Evolutionary conservation across 2,888 invertebrate species (phyloP).

Genomic region (Drosophila phalerata): DNA sequence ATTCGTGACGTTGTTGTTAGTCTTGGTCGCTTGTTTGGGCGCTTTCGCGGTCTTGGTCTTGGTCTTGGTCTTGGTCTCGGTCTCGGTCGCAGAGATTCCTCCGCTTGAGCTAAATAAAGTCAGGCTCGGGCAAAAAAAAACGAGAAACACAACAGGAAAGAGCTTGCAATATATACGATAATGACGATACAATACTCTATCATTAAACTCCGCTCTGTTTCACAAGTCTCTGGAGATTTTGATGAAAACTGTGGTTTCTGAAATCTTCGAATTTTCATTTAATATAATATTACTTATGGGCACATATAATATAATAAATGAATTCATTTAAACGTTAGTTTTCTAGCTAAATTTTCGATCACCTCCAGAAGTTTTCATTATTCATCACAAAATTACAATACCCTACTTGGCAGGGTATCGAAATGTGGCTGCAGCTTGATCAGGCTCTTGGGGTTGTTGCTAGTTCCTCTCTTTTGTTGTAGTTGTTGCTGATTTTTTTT

Average conservation of each 20-base stretch:
- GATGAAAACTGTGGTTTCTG: background rate
- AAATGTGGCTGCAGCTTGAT: constrained; percentile 58
- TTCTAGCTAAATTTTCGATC: no score
- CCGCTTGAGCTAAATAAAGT: constrained; percentile 58
- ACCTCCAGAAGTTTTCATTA: background rate
- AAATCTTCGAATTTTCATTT: no score
- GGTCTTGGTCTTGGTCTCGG: constrained; percentile 23
- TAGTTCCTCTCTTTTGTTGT: constrained; percentile 25
- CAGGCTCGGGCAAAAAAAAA: constrained; percentile 37
- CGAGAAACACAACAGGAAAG: constrained; percentile 32
- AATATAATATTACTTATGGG: no score
- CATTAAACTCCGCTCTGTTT: no score
- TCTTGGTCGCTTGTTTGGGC: constrained; percentile 47
- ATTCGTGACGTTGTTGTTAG: constrained; percentile 83
- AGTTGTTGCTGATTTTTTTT: constrained; percentile 35
- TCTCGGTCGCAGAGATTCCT: constrained; percentile 26
- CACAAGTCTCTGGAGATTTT: background rate
- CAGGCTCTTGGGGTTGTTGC: constrained; percentile 18
- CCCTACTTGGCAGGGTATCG: background rate
- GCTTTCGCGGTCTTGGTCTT: constrained; percentile 34
- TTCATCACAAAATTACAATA: background rate
- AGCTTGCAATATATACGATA: no score
- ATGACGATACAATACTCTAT: constrained; percentile 16
- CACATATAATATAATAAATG: background rate
- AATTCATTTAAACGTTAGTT: background rate